Conservation (phyloP, 2,888 invertebrate species). For the Mellilla xanthometata region DNA sequence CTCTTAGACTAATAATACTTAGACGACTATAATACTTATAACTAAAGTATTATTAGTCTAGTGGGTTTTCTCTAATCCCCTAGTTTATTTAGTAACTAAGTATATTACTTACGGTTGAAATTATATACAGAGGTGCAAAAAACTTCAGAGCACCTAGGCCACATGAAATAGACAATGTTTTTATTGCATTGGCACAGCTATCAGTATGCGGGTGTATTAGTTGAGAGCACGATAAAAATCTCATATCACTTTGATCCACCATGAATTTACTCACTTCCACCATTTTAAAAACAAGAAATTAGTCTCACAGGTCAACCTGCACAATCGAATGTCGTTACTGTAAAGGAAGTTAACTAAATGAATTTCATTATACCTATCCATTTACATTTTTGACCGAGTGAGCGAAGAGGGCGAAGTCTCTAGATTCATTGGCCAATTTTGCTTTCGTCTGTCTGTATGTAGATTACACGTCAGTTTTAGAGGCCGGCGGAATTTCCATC, state of each 20-base stretch:
- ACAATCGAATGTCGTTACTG: not conserved
- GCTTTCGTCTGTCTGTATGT: too few species aligned
- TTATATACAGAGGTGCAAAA: constrained; percentile 46
- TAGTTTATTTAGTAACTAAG: too few species aligned
- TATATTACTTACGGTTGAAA: constrained; percentile 50
- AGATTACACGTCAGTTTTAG: too few species aligned
- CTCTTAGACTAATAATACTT: too few species aligned
- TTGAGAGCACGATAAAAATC: constrained; percentile 41
- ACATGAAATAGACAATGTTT: constrained; percentile 46
- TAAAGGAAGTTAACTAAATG: not conserved
- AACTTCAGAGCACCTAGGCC: constrained; percentile 49
- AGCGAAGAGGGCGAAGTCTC: too few species aligned
- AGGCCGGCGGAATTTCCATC: too few species aligned
- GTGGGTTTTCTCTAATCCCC: too few species aligned
- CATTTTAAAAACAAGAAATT: constrained; percentile 42
- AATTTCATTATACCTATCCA: not conserved
- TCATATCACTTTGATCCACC: constrained; percentile 39
- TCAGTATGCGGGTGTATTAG: constrained; percentile 64
- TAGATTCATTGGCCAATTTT: too few species aligned
- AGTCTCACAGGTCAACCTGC: not conserved
- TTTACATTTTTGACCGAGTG: too few species aligned
- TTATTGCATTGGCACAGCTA: constrained; percentile 52
- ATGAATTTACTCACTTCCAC: constrained; percentile 67
- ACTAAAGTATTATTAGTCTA: too few species aligned
- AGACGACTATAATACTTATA: too few species aligned